phyloP scores from a whole-genome alignment of 2,888 invertebrate genomes.

The Dynastes tityus region DNA sequence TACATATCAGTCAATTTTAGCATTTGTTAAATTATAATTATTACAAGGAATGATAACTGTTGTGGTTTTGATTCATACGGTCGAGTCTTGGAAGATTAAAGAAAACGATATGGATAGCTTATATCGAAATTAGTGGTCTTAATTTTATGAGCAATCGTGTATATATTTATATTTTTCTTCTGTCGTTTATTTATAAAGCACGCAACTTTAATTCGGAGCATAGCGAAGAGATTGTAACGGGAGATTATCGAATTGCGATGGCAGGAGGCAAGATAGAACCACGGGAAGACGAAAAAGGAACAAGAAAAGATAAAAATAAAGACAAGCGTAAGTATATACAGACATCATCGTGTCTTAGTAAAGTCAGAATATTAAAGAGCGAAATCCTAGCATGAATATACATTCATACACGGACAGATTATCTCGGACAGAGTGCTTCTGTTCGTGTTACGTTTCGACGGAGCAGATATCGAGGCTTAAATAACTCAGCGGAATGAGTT shows the following conservation, averaged over 20 bases:
- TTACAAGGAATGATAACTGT: too few species aligned
- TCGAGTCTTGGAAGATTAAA: too few species aligned
- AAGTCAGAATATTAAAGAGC: slow-evolving; percentile 12
- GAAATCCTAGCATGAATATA: slow-evolving; percentile 4
- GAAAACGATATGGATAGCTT: too few species aligned
- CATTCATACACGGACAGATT: slow-evolving; percentile 29
- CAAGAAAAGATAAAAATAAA: background rate
- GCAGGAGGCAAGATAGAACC: background rate
- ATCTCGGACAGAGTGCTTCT: slow-evolving; percentile 40
- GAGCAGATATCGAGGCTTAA: slow-evolving; percentile 15
- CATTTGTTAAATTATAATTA: too few species aligned
- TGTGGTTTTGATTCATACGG: too few species aligned
- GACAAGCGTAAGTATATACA: slow-evolving; percentile 22
- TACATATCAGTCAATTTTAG: too few species aligned
- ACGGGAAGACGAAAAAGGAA: background rate
- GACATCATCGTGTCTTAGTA: slow-evolving; percentile 21
- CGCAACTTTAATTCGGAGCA: slow-evolving; percentile 45
- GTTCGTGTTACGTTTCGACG: slow-evolving; percentile 18
- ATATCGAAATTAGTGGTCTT: too few species aligned
- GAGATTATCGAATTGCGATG: slow-evolving; percentile 25
- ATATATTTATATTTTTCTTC: slow-evolving; percentile 19
- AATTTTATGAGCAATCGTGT: too few species aligned
- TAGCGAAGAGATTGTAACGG: slow-evolving; percentile 28
- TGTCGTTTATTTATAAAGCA: slow-evolving; percentile 47
- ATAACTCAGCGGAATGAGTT: slow-evolving; percentile 19